Base-by-base conservation (phyloP, 1,140 invertebrate species). In the Cydia strobilella region DNA sequence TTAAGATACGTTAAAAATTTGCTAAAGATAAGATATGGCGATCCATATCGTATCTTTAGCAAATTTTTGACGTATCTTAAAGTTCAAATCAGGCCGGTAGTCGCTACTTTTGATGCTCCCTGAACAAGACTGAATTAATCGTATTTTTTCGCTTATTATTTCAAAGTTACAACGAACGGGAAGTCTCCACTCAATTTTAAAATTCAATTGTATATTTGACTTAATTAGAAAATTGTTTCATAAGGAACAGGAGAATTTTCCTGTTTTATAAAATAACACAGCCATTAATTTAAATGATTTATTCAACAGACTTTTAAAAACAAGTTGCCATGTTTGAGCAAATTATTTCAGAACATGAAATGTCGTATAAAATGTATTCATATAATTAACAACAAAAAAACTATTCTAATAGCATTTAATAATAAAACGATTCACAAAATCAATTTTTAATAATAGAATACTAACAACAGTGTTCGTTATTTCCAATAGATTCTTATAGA, bases 231-330 rank as follows among this genome's bases (percentile, higher is more conserved):
- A 18, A 54, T 54, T 18, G 13, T 15, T 18, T 54, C n/a, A 23
- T 3, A 12, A 23, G 54, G 10, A 59, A 23, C 12, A 23, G 54
- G 7, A 23, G 0, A 23, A 7, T 59, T 59, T 59, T 23, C n/a
- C n/a, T 10, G 18, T 59, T 59, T 59, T 23, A 20, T 23, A 12
- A 71, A 75, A 73, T 77, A 66, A 62, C 20, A 42, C 62, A 65
- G 75, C 79, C n/a, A 72, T 69, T 45, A 66, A 65, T 84, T 81
- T 79, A 81, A 82, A 85, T 88, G 80, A 84, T 90, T 89, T 90
- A 91, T 91, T 91, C 82, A 89, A 87, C 84, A 84, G 81, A 84
- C 74, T 81, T 80, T 80, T 78, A 82, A 83, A 89, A 89, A 86
- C 82, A 78, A 87, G 84, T 82, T 76, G 80, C 84, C 84, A 79